Base-by-base conservation (phyloP, 2,888 invertebrate genomes). In the Vanessa cardui region DNA sequence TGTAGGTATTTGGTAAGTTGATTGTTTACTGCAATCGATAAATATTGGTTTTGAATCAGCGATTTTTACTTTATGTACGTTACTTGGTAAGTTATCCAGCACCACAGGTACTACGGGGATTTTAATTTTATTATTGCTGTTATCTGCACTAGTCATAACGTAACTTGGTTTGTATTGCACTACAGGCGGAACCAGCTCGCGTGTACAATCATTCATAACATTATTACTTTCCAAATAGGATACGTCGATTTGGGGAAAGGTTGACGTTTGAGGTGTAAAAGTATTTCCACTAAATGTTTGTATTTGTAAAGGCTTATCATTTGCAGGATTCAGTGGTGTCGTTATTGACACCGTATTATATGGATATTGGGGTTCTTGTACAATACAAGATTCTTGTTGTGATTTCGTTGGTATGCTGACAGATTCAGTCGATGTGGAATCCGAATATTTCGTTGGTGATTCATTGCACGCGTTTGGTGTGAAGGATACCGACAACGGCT, bases 21-120 rank as follows among this genome's bases (percentile, higher is more conserved):
- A 26, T 26, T 44, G 58, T 18, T 64, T 64, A 50, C n/a, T 64
- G 2, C 45, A 18, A 58, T 64, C 50, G 47, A 59, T 58, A 18
- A 31, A 59, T 59, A 59, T 52, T 2, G 59, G 26, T 49, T 49
- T 39, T 26, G 49, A 39, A 45, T 59, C 50, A 7, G 2, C 31
- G 16, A 50, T 21, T 44, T 20, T 64, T 20, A 59, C 18, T 33
- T 59, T 59, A 58, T 50, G 44, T 6, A 26, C 45, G 20, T 20
- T 31, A 2, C 9, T 21, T 33, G 59, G 59, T 15, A 45, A 15
- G 1, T 46, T 16, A 52, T 45, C 50, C 1, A 44, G 18, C 16
- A 4, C 8, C 20, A 50, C 5, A 52, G 26, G 12, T 15, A 9
- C 21, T 26, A n/a, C 4, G 31, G 33, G 26, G 50, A 50, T 45